Evolutionary conservation across 2,888 invertebrate genomes (phyloP).

Genomic region (Ophion obscuratus): DNA sequence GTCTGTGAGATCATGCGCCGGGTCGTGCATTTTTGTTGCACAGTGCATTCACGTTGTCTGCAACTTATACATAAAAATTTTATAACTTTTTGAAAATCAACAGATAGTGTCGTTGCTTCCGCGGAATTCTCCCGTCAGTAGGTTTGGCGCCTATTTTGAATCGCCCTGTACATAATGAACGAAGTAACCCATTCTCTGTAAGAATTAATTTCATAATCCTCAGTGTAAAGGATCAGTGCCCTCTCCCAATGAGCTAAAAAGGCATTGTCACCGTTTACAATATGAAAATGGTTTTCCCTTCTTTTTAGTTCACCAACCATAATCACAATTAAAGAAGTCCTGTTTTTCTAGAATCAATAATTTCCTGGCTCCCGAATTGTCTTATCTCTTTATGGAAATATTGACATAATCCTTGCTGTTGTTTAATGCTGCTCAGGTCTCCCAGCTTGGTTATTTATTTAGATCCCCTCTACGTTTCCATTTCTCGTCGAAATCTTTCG

Average conservation of each 20-base stretch:
- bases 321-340: slow-evolving; percentile 2
- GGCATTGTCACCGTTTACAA: slow-evolving; percentile 53
- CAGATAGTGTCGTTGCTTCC: background rate
- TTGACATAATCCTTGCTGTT: slow-evolving; percentile 5
- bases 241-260: slow-evolving; percentile 71
- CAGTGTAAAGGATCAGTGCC: slow-evolving; percentile 34
- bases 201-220: slow-evolving; percentile 51
- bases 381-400: slow-evolving; percentile 14
- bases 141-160: background rate
- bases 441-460: slow-evolving; percentile 18
- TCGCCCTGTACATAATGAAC: background rate
- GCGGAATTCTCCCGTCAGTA: background rate
- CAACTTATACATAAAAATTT: too few relatives aligned
- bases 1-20: too few relatives aligned
- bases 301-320: slow-evolving; percentile 32
- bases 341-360: slow-evolving; percentile 30
- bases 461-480: slow-evolving; percentile 12
- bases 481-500: slow-evolving; percentile 34
- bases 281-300: slow-evolving; percentile 9
- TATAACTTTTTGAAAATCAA: too few relatives aligned
- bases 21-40: too few relatives aligned
- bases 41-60: too few relatives aligned
- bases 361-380: background rate
- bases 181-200: slow-evolving; percentile 62
- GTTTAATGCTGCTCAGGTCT: slow-evolving; percentile 13